Evolutionary conservation across 1,140 invertebrate species (phyloP).

Genomic region (Cyclargus thomasi): DNA sequence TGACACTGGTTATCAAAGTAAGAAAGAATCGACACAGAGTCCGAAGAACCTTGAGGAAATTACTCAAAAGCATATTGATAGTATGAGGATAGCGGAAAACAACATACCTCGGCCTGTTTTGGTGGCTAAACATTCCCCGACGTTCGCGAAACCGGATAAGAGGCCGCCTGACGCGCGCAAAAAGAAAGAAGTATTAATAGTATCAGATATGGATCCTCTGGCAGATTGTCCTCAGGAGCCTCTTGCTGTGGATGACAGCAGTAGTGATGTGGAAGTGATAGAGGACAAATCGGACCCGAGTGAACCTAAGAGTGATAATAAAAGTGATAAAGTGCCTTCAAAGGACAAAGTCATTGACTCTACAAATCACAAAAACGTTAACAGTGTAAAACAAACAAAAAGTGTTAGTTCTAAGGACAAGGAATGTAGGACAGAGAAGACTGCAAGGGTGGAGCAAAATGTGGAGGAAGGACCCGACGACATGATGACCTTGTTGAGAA

Average conservation of each 20-base stretch:
- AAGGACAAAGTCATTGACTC: conserved; percentile 50
- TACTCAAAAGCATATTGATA: conserved; percentile 53
- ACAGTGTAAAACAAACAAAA: conserved; percentile 38
- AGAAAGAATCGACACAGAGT: conserved; percentile 34
- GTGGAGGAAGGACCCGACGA: conserved; percentile 11
- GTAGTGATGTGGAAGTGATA: conserved; percentile 62
- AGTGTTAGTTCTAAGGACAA: conserved; percentile 25
- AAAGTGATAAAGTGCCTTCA: conserved; percentile 59
- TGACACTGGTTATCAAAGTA: conserved; percentile 45
- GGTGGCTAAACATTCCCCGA: conserved; percentile 58
- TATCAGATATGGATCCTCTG: conserved; percentile 57
- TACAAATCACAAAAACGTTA: conserved; percentile 35
- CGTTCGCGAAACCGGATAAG: conserved; percentile 62
- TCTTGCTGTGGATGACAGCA: conserved; percentile 56
- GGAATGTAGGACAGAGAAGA: conserved; percentile 39
- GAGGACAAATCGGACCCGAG: conserved; percentile 52
- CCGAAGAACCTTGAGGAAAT: conserved; percentile 41
- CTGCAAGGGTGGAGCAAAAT: conserved; percentile 29
- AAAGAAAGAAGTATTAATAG: conserved; percentile 58
- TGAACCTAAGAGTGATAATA: conserved; percentile 41
- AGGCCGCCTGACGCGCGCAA: conserved; percentile 57
- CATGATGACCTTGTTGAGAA: conserved; percentile 18
- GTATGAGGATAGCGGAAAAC: conserved; percentile 51
- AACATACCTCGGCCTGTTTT: conserved; percentile 54
- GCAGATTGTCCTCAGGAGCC: conserved; percentile 40